Conservation (phyloP, 2,888 invertebrate genomes). For the Griposia aprilina region DNA sequence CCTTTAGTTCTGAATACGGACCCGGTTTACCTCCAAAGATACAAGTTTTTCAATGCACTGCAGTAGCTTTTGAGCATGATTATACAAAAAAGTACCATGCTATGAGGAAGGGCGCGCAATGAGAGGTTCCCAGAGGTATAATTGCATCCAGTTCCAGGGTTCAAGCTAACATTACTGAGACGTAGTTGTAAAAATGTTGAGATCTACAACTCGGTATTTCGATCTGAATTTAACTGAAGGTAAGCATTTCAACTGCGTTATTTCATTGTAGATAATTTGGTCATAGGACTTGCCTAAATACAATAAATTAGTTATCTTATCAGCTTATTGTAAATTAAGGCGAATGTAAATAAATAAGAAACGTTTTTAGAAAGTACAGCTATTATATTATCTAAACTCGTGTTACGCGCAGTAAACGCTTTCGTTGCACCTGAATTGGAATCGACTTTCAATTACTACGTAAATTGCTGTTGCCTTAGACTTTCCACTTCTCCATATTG, state of each 20-base stretch:
- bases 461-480: conserved; percentile 71
- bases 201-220: conserved; percentile 4
- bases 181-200: conserved; percentile 37
- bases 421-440: conserved; percentile 81
- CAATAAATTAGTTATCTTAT: conserved; percentile 29
- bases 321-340: conserved; percentile 22
- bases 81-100: conserved; percentile 68
- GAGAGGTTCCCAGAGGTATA: conserved; percentile 63
- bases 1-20: conserved; percentile 81
- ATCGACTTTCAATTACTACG: conserved; percentile 80
- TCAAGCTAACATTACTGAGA: conserved; percentile 40
- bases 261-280: background rate
- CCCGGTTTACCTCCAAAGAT: conserved; percentile 84
- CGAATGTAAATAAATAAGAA: conserved; percentile 77
- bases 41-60: conserved; percentile 75
- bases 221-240: conserved; percentile 2
- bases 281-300: background rate
- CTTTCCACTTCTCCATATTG: conserved; percentile 65
- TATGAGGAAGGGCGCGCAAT: conserved; percentile 76
- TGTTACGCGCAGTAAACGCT: conserved; percentile 82
- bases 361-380: conserved; percentile 82
- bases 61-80: conserved; percentile 63
- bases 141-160: conserved; percentile 61
- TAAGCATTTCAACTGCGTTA: conserved; percentile 4
- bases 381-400: conserved; percentile 81